These are phyloP conservation scores for Halictus quadricinctus DNA, from an alignment of 2,888 invertebrate genomes.

Conservation along the genomic window DNA sequence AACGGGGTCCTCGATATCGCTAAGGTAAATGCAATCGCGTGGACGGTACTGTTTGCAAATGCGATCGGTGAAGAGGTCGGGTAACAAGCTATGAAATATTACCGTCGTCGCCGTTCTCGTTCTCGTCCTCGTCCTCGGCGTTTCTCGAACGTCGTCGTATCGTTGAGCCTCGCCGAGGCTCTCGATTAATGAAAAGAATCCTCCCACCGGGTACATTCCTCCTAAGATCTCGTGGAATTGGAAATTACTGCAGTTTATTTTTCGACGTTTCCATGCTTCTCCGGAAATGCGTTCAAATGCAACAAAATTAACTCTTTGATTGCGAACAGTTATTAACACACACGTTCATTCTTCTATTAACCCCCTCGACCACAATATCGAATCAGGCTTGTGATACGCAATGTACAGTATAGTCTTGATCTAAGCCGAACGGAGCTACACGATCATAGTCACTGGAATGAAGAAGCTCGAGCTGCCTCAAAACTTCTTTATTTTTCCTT, in stretches of 20 bases:
- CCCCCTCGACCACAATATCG: too few relatives aligned
- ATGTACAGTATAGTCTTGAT: too few relatives aligned
- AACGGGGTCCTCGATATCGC: constrained; percentile 22
- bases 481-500: too few relatives aligned
- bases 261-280: neutral
- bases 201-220: neutral
- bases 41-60: constrained; percentile 24
- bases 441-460: too few relatives aligned
- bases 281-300: too few relatives aligned
- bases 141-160: neutral
- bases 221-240: neutral
- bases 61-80: constrained; percentile 12
- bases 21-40: constrained; percentile 20
- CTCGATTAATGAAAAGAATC: neutral
- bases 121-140: neutral
- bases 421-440: too few relatives aligned
- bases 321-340: too few relatives aligned
- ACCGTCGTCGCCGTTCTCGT: neutral
- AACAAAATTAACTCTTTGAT: too few relatives aligned
- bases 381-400: too few relatives aligned
- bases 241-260: neutral
- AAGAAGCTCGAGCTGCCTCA: too few relatives aligned
- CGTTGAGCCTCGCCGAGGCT: neutral
- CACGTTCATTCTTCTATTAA: too few relatives aligned
- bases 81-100: constrained; percentile 37